Percentiles rank a stretch among this genome's conserved stretches.
phyloP scores from a whole-genome alignment of 2,797 vertebrate genomes.

The Adelosebastes latens region DNA sequence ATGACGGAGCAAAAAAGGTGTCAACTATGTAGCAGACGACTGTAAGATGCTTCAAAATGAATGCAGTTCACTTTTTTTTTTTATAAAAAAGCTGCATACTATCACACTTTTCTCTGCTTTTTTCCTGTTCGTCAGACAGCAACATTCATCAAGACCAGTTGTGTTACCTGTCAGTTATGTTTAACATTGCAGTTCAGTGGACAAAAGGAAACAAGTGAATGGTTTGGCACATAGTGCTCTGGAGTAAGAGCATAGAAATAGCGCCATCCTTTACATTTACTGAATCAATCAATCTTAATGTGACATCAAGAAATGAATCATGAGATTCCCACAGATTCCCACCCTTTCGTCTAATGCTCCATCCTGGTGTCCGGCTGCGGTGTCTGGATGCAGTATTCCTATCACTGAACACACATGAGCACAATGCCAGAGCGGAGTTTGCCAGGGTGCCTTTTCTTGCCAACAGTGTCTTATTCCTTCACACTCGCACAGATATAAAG shows the following conservation, averaged over 20 bases:
- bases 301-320: not conserved
- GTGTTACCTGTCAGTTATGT: not conserved
- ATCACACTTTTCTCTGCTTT: not conserved
- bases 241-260: not conserved
- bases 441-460: conserved; percentile 7
- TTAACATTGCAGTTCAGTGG: not conserved
- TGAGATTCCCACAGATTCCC: not conserved
- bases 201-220: not conserved
- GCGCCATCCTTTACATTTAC: not conserved
- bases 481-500: not conserved
- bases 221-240: not conserved
- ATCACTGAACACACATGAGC: conserved; percentile 2
- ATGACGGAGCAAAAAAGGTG: not conserved
- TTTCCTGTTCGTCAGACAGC: not conserved
- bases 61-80: not conserved
- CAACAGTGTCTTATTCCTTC: conserved; percentile 33
- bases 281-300: not conserved
- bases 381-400: not conserved
- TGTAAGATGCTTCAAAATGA: not conserved
- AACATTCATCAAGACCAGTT: not conserved
- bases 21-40: not conserved
- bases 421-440: conserved; percentile 13
- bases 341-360: not conserved
- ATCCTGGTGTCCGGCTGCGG: not conserved
- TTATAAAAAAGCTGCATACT: not conserved